Percentiles rank a stretch among this genome's conserved stretches.
These are phyloP conservation scores for Karalla daura DNA, from an alignment of 2,797 vertebrate genomes.

Conservation along the genomic window DNA sequence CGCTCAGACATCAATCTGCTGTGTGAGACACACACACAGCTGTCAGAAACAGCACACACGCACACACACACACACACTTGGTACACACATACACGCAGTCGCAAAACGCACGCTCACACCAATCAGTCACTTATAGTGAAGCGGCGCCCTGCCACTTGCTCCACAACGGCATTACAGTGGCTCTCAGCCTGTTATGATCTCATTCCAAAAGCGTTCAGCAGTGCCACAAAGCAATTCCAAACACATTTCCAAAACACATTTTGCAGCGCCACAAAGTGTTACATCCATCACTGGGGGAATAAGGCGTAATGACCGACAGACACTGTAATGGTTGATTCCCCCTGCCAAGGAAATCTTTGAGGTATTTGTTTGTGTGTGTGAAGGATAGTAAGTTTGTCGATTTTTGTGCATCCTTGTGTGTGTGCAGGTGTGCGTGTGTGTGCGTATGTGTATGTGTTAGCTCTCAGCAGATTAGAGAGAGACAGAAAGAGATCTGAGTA, in stretches of 20 bases:
- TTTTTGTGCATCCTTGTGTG: not conserved
- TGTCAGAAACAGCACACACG: constrained; percentile 25
- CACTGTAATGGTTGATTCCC: constrained; percentile 72
- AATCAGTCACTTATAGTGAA: constrained; percentile 67
- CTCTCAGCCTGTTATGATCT: constrained; percentile 80
- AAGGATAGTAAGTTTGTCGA: not conserved
- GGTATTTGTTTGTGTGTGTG: not conserved
- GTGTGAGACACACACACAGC: constrained; percentile 6
- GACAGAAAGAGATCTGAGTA: constrained; percentile 25
- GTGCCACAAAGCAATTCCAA: constrained; percentile 81
- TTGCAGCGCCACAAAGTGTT: constrained; percentile 77
- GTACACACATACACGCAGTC: not conserved
- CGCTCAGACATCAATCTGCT: not conserved
- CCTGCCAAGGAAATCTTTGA: constrained; percentile 57
- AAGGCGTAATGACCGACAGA: constrained; percentile 77
- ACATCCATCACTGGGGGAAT: constrained; percentile 81
- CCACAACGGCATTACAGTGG: constrained; percentile 75
- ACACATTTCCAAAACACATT: constrained; percentile 82
- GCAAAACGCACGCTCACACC: constrained; percentile 21
- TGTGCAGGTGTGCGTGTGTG: constrained; percentile 1
- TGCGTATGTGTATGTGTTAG: constrained; percentile 6
- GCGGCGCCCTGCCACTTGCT: constrained; percentile 69
- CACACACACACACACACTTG: not conserved
- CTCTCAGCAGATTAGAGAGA: not conserved
- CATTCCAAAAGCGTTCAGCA: constrained; percentile 78